phyloP scores from a whole-genome alignment of 2,113 vertebrate species.

The Carassius auratus region DNA sequence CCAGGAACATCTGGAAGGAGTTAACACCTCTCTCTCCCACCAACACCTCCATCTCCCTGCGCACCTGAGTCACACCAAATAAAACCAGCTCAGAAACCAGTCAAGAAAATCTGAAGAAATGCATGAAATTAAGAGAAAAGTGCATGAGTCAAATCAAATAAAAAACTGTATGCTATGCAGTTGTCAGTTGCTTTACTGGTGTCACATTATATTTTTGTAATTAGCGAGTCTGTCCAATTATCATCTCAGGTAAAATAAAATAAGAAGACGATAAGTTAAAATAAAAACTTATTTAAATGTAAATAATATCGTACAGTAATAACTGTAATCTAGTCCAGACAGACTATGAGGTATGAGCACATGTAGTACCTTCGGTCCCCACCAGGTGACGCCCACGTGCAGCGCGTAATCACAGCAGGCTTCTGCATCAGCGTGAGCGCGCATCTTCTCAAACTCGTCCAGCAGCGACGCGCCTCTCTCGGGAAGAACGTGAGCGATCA shows the following conservation, averaged over 20 bases:
- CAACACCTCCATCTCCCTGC: slow-evolving; percentile 89
- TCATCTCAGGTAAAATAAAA: too few species aligned
- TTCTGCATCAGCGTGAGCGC: slow-evolving; percentile 86
- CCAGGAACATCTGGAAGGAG: slow-evolving; percentile 98
- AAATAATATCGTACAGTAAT: neutral
- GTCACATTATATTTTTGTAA: too few species aligned
- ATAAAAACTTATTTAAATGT: neutral
- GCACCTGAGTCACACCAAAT: slow-evolving; percentile 75
- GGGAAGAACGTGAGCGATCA: slow-evolving; percentile 89
- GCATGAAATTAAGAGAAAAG: neutral
- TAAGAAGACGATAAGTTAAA: neutral
- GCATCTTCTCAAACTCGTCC: slow-evolving; percentile 90
- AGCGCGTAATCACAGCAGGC: slow-evolving; percentile 95
- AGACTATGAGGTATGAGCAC: rapidly evolving
- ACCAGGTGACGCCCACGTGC: slow-evolving; percentile 94
- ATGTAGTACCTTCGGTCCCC: slow-evolving; percentile 87
- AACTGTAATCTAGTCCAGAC: neutral
- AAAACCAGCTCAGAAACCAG: too few species aligned
- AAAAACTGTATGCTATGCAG: neutral
- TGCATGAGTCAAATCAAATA: neutral
- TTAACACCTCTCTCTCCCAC: slow-evolving; percentile 94
- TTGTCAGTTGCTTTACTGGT: neutral
- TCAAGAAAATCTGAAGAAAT: neutral
- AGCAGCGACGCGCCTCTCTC: slow-evolving; percentile 91
- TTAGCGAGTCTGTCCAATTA: too few species aligned